Conservation (phyloP, 2,113 vertebrate genomes). For the Cheirogaleus medius region DNA sequence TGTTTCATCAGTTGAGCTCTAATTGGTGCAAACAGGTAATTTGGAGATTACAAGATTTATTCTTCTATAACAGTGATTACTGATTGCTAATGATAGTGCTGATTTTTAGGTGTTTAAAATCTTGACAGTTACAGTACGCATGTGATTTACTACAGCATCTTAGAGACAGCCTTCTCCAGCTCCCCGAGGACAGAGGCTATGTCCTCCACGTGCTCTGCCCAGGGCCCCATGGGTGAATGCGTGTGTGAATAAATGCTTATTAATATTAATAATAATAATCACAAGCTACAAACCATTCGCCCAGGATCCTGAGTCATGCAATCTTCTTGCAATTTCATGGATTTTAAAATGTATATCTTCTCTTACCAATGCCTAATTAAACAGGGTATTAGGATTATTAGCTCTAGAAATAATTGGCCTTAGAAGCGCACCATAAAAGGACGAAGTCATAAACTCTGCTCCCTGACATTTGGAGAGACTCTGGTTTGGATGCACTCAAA, state of each 20-base stretch:
- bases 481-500: not conserved
- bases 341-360: slow-evolving; percentile 56
- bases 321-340: slow-evolving; percentile 57
- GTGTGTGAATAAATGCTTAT: slow-evolving; percentile 45
- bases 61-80: slow-evolving; percentile 86
- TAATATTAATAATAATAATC: slow-evolving; percentile 68
- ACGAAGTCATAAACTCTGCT: slow-evolving; percentile 24
- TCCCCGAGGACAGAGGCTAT: slow-evolving; percentile 66
- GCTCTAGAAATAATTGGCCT: slow-evolving; percentile 71
- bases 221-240: not conserved
- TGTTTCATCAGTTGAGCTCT: slow-evolving; percentile 85
- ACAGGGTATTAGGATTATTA: slow-evolving; percentile 42
- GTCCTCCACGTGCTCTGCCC: slow-evolving; percentile 16
- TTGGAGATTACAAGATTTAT: slow-evolving; percentile 87
- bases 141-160: slow-evolving; percentile 74
- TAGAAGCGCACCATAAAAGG: slow-evolving; percentile 60
- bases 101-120: slow-evolving; percentile 84
- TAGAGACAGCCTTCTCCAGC: slow-evolving; percentile 47
- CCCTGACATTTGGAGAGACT: slow-evolving; percentile 60
- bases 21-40: slow-evolving; percentile 86
- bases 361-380: slow-evolving; percentile 44
- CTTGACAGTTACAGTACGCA: slow-evolving; percentile 83
- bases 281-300: slow-evolving; percentile 8
- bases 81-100: slow-evolving; percentile 86
- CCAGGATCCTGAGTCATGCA: slow-evolving; percentile 52